Base-by-base conservation (phyloP, 1,140 invertebrate genomes). In the Panulirus ornatus region DNA sequence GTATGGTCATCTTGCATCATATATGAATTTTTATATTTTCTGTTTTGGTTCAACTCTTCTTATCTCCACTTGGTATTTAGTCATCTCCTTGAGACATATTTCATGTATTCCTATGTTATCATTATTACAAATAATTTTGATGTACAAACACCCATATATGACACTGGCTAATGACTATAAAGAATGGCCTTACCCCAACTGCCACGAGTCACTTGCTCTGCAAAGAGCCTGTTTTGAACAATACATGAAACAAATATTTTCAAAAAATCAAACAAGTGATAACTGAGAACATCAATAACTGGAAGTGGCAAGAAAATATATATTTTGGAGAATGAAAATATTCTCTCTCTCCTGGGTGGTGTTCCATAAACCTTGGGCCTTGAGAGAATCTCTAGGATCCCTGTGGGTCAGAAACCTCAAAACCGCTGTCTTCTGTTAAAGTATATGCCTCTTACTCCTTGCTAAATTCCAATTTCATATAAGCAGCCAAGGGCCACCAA, bases 1-100 rank as follows among this genome's bases (percentile, higher is more conserved):
- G 76, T 79, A 79, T 27, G 42, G 27, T 44, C 76, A 79, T 44
- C 22, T 19, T 40, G 30, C 71, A 40, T 51, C 42, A 79, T 44
- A 79, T 51, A 44, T 79, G 22, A 79, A 42, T 8, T 44, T 1
- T 2, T 16, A 11, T 19, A 34, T 51, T n/a, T n/a, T n/a, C n/a
- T n/a, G n/a, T n/a, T n/a, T n/a, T n/a, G n/a, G n/a, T n/a, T n/a
- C n/a, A n/a, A n/a, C n/a, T n/a, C n/a, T n/a, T n/a, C n/a, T n/a
- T n/a, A n/a, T n/a, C n/a, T n/a, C n/a, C n/a, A n/a, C n/a, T n/a
- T n/a, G n/a, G n/a, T n/a, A n/a, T n/a, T n/a, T n/a, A n/a, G n/a
- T n/a, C n/a, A n/a, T n/a, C n/a, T n/a, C n/a, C n/a, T n/a, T n/a
- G n/a, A n/a, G n/a, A n/a, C n/a, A n/a, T n/a, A n/a, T n/a, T n/a